A percentile compares a stretch with the other conserved stretches of the same genome.
Evolutionary conservation across 2,888 invertebrate genomes (phyloP).

Genomic region (Orgyia antiqua): DNA sequence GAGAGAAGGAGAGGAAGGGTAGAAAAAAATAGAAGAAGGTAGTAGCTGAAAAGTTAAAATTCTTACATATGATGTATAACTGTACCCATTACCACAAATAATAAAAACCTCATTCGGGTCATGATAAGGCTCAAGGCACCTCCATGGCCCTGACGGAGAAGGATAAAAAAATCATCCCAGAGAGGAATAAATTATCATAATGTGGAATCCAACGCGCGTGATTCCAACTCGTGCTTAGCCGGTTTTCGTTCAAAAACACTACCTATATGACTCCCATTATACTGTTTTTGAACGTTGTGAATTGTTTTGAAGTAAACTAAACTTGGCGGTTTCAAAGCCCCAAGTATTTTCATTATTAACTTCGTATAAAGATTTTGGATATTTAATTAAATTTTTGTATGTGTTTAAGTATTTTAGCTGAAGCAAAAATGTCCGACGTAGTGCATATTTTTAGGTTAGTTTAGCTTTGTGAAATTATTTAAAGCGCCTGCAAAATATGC

Average conservation of each 20-base stretch:
- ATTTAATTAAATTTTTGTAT: constrained; percentile 17
- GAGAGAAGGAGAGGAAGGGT: too few species aligned
- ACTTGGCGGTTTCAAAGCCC: constrained; percentile 15
- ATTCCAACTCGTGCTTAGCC: too few species aligned
- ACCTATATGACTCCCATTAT: background rate
- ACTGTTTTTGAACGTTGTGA: background rate
- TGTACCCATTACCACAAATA: too few species aligned
- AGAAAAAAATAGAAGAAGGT: too few species aligned
- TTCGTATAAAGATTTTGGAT: constrained; percentile 8
- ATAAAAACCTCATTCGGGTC: too few species aligned
- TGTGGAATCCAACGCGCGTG: too few species aligned
- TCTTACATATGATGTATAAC: too few species aligned
- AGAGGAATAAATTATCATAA: too few species aligned
- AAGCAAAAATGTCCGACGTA: background rate
- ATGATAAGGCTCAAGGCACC: too few species aligned
- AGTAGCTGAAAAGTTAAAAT: too few species aligned
- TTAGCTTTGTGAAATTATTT: background rate
- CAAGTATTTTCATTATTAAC: constrained; percentile 25
- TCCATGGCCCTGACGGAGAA: too few species aligned
- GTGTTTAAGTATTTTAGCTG: background rate
- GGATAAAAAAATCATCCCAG: too few species aligned
- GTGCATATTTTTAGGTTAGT: background rate
- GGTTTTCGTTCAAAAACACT: constrained; percentile 9
- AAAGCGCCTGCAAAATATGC: background rate
- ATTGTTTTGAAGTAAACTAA: constrained; percentile 7